phyloP scores from a whole-genome alignment of 1,140 invertebrate species.

The Oryctes rhinoceros region DNA sequence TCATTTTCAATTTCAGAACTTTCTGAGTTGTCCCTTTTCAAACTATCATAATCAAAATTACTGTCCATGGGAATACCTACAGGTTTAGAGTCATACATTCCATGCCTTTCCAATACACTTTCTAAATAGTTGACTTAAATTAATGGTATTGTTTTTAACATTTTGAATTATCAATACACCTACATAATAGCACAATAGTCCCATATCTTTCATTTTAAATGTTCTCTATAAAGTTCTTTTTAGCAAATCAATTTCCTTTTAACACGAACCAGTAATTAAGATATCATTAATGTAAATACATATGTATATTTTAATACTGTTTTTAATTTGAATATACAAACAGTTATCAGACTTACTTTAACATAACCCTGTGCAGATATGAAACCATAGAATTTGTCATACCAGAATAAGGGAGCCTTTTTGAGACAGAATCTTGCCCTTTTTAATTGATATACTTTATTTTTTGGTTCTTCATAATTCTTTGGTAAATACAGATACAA shows the following conservation, averaged over 20 bases:
- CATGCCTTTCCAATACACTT: slow-evolving; percentile 32
- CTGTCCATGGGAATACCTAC: slow-evolving; percentile 39
- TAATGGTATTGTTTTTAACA: background rate
- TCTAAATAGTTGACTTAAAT: slow-evolving; percentile 41
- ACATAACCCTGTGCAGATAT: background rate
- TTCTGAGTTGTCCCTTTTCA: slow-evolving; percentile 24
- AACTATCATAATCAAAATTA: slow-evolving; percentile 40
- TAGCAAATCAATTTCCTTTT: background rate
- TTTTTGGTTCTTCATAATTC: background rate
- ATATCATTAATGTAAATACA: background rate
- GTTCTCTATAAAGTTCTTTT: slow-evolving; percentile 23
- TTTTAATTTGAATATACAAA: background rate
- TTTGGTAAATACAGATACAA: background rate
- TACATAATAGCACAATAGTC: slow-evolving; percentile 38
- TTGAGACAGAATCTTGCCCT: background rate
- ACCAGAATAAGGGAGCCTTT: background rate
- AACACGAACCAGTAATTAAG: background rate
- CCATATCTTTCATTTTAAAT: slow-evolving; percentile 45
- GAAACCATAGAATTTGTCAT: background rate
- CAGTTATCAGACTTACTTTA: background rate
- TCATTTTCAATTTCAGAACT: slow-evolving; percentile 44
- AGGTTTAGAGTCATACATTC: slow-evolving; percentile 43
- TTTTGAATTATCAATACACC: slow-evolving; percentile 40
- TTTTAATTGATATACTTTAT: background rate
- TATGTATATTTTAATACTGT: background rate